Evolutionary conservation across 2,113 vertebrate species (phyloP).

Genomic region (Phalacrocorax carbo): DNA sequence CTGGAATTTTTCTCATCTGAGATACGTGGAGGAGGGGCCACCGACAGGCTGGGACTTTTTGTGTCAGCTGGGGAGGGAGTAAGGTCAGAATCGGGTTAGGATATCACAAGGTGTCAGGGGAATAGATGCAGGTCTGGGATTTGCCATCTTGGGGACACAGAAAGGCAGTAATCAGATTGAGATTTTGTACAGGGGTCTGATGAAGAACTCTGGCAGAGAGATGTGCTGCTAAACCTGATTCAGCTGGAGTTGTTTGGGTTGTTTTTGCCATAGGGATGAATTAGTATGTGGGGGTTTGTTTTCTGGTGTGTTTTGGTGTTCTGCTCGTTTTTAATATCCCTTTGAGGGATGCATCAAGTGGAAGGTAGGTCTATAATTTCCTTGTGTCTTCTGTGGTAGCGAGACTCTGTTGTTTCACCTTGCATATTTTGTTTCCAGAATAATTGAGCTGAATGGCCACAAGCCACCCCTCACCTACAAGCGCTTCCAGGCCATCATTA

Average conservation of each 20-base stretch:
- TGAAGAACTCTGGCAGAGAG: neutral
- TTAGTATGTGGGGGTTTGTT: neutral
- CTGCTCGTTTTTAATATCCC: neutral
- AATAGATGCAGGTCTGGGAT: neutral
- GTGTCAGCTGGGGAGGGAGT: neutral
- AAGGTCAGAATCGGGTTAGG: neutral
- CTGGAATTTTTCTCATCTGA: neutral
- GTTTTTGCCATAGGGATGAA: neutral
- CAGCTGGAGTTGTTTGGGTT: neutral
- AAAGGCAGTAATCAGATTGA: neutral
- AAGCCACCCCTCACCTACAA: conserved; percentile 95
- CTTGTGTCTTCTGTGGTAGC: neutral
- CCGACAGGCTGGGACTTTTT: neutral
- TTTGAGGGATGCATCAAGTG: neutral
- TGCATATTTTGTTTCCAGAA: conserved; percentile 76
- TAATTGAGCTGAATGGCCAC: conserved; percentile 93
- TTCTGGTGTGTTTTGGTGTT: neutral
- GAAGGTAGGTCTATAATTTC: neutral
- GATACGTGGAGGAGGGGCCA: neutral
- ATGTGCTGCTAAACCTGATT: neutral
- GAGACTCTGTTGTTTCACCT: neutral
- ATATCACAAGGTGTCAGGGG: neutral
- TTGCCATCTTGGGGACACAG: neutral
- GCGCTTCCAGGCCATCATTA: conserved; percentile 93
- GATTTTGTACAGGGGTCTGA: neutral